Conservation (phyloP, 2,888 invertebrate species). For the Aporophyla nigra region DNA sequence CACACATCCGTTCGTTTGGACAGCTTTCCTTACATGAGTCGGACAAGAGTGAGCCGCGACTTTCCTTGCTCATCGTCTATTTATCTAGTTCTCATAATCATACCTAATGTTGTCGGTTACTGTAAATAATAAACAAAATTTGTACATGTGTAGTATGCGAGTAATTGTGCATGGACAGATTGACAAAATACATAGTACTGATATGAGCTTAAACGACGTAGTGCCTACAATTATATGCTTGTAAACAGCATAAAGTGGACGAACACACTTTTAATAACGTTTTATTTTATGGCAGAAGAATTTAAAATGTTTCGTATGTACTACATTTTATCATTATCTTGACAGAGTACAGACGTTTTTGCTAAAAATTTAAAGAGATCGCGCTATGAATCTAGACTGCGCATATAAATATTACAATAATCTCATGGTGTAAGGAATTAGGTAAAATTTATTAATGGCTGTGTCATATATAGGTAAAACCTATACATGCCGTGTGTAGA, state of each 20-base stretch:
- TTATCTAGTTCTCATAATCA: constrained; percentile 66
- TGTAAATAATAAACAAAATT: constrained; percentile 85
- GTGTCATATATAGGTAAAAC: constrained; percentile 82
- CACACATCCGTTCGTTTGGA: constrained; percentile 49
- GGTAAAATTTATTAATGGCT: constrained; percentile 82
- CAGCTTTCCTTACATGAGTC: constrained; percentile 65
- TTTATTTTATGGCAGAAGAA: constrained; percentile 74
- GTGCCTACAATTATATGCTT: constrained; percentile 92
- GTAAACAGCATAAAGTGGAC: constrained; percentile 83
- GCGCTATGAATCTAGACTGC: constrained; percentile 67
- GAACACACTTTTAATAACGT: constrained; percentile 71
- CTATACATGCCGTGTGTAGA: constrained; percentile 73
- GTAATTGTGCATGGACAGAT: constrained; percentile 87
- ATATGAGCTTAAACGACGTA: constrained; percentile 93
- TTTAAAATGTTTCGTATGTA: constrained; percentile 70
- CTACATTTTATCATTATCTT: constrained; percentile 68
- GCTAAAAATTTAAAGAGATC: constrained; percentile 66
- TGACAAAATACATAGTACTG: constrained; percentile 90
- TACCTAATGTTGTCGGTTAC: constrained; percentile 74
- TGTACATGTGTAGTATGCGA: constrained; percentile 87
- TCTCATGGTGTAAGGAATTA: constrained; percentile 72
- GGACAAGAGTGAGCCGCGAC: constrained; percentile 51
- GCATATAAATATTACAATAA: constrained; percentile 67
- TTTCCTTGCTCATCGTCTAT: constrained; percentile 59
- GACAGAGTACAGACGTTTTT: constrained; percentile 62